Base-by-base conservation (phyloP, 2,888 invertebrate genomes). In the Periphyllus acericola region DNA sequence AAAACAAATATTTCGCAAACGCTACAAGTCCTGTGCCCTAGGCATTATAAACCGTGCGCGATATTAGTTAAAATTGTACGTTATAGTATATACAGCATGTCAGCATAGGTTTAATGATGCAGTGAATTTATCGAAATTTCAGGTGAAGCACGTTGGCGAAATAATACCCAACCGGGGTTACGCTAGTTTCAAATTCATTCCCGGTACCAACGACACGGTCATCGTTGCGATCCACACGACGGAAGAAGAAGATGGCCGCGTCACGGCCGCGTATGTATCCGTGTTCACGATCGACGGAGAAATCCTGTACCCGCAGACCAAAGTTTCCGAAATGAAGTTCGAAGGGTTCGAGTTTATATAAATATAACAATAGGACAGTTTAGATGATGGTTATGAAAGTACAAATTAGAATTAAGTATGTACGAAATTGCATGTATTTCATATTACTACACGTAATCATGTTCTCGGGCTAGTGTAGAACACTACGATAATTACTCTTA, bases 161-260 rank as follows among this genome's bases (percentile, higher is more conserved):
- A 91, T 94, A 8, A 92, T 93, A 85, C 94, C 95, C 1, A 94
- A 95, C 11, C 95, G 96, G 91, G 99, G 99, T 6, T 99, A 97
- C 93, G 98, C 99, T 32, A 98, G 98, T 90, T 99, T 99, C 92
- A 99, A 99, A 92, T 99, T 99, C 92, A 94, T 99, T 90, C 99
- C 99, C 3, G 95, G 95, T 89, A 96, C 97, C 17, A 93, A 95
- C 78, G 99, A 99, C 91, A 93, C 94, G 88, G 94, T 97, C 4
- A 96, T 99, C 89, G 94, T 99, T 6, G 99, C 99, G 25, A 92
- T 99, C 89, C 97, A 98, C 91, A 97, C 98, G 0, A 97, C 97
- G 91, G 99, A 99, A 92, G 94, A 95, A 89, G 94, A 95, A 90
- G 98, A 97, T n/a, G n/a, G n/a, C n/a, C n/a, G n/a, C 0, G 95